Conservation (phyloP, 1,140 invertebrate species). For the Scaptomyza pallida region DNA sequence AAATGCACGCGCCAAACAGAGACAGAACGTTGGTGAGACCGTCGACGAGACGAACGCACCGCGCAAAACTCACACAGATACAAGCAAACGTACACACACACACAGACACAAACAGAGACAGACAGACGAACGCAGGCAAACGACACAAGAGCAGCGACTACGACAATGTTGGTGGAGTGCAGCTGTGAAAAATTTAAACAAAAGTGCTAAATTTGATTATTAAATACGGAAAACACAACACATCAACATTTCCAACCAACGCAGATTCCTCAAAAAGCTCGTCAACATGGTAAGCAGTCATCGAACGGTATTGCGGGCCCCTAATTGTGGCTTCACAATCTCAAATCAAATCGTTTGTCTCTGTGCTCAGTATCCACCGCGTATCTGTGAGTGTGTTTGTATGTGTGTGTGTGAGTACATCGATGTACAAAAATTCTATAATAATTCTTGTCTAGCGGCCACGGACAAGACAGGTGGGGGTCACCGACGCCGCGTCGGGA, state of each 20-base stretch:
- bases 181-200: slow-evolving; percentile 68
- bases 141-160: slow-evolving; percentile 48
- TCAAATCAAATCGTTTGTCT: slow-evolving; percentile 36
- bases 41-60: slow-evolving; percentile 56
- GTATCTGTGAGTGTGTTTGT: background rate
- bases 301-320: background rate
- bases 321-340: slow-evolving; percentile 6
- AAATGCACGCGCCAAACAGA: slow-evolving; percentile 43
- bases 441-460: slow-evolving; percentile 22
- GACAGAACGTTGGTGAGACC: slow-evolving; percentile 66
- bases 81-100: slow-evolving; percentile 23
- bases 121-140: slow-evolving; percentile 15
- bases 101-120: slow-evolving; percentile 24
- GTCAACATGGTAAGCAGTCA: slow-evolving; percentile 65
- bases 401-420: slow-evolving; percentile 25
- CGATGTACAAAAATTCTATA: slow-evolving; percentile 38
- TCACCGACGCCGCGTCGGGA: slow-evolving; percentile 14
- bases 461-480: slow-evolving; percentile 25
- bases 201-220: slow-evolving; percentile 54
- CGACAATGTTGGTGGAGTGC: slow-evolving; percentile 62
- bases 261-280: slow-evolving; percentile 69
- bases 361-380: slow-evolving; percentile 15
- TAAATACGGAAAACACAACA: slow-evolving; percentile 43
- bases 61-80: slow-evolving; percentile 32
- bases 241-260: slow-evolving; percentile 68